phyloP scores from a whole-genome alignment of 2,888 invertebrate species.

The Arge pagana region DNA sequence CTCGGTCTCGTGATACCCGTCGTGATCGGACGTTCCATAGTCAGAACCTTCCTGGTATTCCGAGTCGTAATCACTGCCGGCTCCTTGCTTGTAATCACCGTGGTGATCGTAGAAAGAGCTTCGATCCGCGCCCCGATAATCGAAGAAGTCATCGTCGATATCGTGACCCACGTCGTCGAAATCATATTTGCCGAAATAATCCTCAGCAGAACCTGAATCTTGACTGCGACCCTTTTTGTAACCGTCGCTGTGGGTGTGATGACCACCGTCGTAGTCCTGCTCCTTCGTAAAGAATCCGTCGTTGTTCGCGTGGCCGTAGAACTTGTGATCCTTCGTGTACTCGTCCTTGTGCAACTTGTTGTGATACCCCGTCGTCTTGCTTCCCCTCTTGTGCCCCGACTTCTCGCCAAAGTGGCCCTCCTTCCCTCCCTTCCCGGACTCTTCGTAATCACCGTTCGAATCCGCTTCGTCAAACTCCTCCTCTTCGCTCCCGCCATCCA shows the following conservation, averaged over 20 bases:
- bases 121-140: conserved; percentile 47
- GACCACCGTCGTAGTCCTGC: conserved; percentile 48
- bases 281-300: conserved; percentile 53
- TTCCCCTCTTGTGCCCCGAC: conserved; percentile 53
- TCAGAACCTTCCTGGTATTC: conserved; percentile 34
- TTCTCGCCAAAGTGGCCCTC: conserved; percentile 49
- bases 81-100: conserved; percentile 48
- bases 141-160: conserved; percentile 46
- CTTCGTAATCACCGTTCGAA: conserved; percentile 49
- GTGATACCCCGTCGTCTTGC: conserved; percentile 53
- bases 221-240: conserved; percentile 49
- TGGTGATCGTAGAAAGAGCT: conserved; percentile 46
- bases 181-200: conserved; percentile 48
- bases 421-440: conserved; percentile 51
- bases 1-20: too few relatives aligned
- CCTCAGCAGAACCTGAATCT: conserved; percentile 45
- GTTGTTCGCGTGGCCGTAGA: conserved; percentile 54
- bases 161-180: conserved; percentile 50
- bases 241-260: conserved; percentile 46
- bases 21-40: too few relatives aligned
- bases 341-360: conserved; percentile 57
- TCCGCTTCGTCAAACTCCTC: conserved; percentile 48
- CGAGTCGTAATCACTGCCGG: conserved; percentile 44
- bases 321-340: conserved; percentile 55
- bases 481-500: conserved; percentile 47